phyloP scores from a whole-genome alignment of 2,797 vertebrate genomes.

The Caiman crocodilus region DNA sequence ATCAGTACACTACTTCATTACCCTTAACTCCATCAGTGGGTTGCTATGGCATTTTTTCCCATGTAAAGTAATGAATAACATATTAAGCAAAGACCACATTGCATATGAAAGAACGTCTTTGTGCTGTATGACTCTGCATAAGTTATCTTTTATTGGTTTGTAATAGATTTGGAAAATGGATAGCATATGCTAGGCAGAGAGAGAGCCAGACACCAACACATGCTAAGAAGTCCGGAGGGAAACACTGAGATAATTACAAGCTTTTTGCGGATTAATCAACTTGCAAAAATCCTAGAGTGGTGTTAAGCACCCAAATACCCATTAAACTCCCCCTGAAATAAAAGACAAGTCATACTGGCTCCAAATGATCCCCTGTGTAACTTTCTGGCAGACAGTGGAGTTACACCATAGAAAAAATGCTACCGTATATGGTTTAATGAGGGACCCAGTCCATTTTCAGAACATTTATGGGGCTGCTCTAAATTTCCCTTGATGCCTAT shows the following conservation, averaged over 20 bases:
- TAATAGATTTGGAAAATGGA: slow-evolving; percentile 18
- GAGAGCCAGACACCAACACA: slow-evolving; percentile 47
- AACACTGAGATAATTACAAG: slow-evolving; percentile 42
- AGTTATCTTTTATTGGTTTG: background rate
- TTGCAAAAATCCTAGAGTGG: background rate
- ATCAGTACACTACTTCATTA: background rate
- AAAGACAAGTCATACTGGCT: accelerated
- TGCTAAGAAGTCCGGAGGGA: slow-evolving; percentile 54
- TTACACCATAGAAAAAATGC: background rate
- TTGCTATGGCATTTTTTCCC: slow-evolving; percentile 40
- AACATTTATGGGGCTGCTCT: accelerated
- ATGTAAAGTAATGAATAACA: accelerated
- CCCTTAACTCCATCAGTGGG: background rate
- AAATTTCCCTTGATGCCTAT: accelerated
- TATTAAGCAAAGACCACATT: background rate
- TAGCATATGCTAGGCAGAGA: slow-evolving; percentile 13
- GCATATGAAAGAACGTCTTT: background rate
- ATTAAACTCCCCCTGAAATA: background rate
- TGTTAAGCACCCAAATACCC: slow-evolving; percentile 34
- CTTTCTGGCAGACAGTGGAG: background rate
- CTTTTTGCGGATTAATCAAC: slow-evolving; percentile 60
- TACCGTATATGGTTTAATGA: accelerated
- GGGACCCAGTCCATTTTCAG: background rate
- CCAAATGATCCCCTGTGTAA: accelerated
- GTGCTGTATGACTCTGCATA: accelerated